Percentiles rank a stretch among this genome's conserved stretches.
phyloP scores from a whole-genome alignment of 2,888 invertebrate species.

The Conchocele bisecta region DNA sequence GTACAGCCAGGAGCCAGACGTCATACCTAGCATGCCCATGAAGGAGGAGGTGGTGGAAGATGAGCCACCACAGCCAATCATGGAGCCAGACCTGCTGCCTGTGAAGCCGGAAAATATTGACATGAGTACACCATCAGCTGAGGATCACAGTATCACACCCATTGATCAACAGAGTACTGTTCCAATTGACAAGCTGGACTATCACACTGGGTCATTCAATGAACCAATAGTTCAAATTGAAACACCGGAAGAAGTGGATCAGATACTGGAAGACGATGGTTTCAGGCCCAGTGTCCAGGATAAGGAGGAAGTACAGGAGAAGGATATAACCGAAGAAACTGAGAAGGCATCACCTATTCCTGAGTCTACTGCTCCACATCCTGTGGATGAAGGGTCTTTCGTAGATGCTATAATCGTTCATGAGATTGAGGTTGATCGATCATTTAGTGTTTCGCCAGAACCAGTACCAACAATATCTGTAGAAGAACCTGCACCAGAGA shows the following conservation, averaged over 20 bases:
- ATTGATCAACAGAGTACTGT: constrained; percentile 49
- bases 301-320: constrained; percentile 34
- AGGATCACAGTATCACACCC: too few species aligned
- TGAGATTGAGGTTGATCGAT: constrained; percentile 9
- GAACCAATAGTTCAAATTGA: constrained; percentile 4
- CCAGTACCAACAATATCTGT: constrained; percentile 2
- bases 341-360: constrained; percentile 28
- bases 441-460: constrained; percentile 12
- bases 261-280: constrained; percentile 33
- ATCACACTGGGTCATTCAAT: constrained; percentile 6
- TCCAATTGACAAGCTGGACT: constrained; percentile 27
- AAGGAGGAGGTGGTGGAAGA: constrained; percentile 34
- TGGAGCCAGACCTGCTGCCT: constrained; percentile 52
- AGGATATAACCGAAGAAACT: constrained; percentile 46
- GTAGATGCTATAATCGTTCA: background rate
- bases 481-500: background rate
- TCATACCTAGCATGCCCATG: constrained; percentile 53
- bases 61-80: constrained; percentile 16
- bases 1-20: constrained; percentile 65
- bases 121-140: constrained; percentile 13
- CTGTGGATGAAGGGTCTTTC: background rate
- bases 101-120: constrained; percentile 42
- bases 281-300: constrained; percentile 2
- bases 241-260: constrained; percentile 39
- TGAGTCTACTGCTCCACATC: too few species aligned